Evolutionary conservation across 1,140 invertebrate species (phyloP).

Genomic region (Drosophila varians): DNA sequence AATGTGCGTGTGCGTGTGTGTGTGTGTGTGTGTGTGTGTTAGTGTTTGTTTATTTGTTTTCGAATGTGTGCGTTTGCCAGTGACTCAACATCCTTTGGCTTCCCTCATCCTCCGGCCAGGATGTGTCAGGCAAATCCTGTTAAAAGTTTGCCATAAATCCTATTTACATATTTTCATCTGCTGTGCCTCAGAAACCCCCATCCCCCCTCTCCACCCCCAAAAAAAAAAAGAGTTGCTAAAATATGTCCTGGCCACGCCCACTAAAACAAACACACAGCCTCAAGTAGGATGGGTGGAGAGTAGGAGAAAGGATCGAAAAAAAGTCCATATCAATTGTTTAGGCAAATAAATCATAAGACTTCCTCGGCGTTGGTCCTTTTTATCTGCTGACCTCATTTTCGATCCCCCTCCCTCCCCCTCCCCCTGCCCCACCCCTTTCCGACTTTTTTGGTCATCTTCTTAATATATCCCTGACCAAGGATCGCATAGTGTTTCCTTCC

Average conservation of each 20-base stretch:
- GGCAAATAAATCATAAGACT: constrained; percentile 73
- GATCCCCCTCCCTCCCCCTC: too few relatives aligned
- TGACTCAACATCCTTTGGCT: constrained; percentile 23
- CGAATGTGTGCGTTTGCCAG: constrained; percentile 1
- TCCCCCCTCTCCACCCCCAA: too few relatives aligned
- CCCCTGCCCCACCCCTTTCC: too few relatives aligned
- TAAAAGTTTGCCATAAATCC: constrained; percentile 79
- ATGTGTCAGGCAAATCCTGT: constrained; percentile 59
- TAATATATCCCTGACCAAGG: constrained; percentile 12
- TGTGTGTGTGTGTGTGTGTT: too few relatives aligned
- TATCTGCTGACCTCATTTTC: constrained; percentile 25
- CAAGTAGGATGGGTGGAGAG: too few relatives aligned
- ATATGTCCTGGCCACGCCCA: constrained; percentile 32
- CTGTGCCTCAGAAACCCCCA: constrained; percentile 25
- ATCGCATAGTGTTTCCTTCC: constrained; percentile 56
- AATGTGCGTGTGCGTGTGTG: neutral
- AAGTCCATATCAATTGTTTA: constrained; percentile 60
- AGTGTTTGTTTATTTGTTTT: constrained; percentile 44
- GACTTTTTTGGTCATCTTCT: too few relatives aligned
- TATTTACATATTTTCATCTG: constrained; percentile 74
- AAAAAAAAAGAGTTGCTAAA: constrained; percentile 40
- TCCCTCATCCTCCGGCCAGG: constrained; percentile 1
- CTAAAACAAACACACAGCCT: neutral
- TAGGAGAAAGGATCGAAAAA: neutral
- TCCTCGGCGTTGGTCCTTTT: constrained; percentile 26